A percentile compares a stretch with the other conserved stretches of the same genome.
These are phyloP conservation scores for Sitophilus oryzae DNA, from an alignment of 1,140 invertebrate genomes.

Conservation along the genomic window DNA sequence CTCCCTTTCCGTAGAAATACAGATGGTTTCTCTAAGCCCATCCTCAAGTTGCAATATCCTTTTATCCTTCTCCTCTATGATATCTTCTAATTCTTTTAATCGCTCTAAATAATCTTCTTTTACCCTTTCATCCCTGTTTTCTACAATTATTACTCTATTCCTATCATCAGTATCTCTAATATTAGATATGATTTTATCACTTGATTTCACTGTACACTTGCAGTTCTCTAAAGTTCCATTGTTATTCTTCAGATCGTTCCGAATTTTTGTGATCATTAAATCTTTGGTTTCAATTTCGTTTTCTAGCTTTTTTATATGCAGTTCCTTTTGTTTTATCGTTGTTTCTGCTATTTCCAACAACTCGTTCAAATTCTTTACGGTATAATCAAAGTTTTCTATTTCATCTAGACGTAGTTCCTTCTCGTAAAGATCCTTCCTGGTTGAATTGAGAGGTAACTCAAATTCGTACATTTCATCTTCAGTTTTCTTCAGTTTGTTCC, in stretches of 20 bases:
- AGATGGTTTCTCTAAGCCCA: conserved; percentile 62
- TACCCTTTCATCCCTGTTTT: not conserved
- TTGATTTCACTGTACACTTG: conserved; percentile 28
- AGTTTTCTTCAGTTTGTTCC: not conserved
- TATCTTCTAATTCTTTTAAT: conserved; percentile 18
- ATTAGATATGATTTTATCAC: conserved; percentile 11
- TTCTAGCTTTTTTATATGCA: conserved; percentile 15
- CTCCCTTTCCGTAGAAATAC: conserved; percentile 59
- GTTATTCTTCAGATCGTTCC: conserved; percentile 21
- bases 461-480: not conserved
- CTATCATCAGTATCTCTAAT: not conserved
- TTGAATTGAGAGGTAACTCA: not conserved
- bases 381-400: conserved; percentile 18
- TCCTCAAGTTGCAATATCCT: conserved; percentile 75
- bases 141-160: not conserved
- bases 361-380: no score
- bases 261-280: conserved; percentile 28
- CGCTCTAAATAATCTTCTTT: conserved; percentile 7
- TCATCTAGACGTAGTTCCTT: conserved; percentile 11
- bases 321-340: conserved; percentile 15
- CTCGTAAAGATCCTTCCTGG: not conserved
- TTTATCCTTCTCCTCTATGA: conserved; percentile 21
- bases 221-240: conserved; percentile 12
- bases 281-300: conserved; percentile 22
- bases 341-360: no score